These are phyloP conservation scores for Phaenicophaeus curvirostris DNA, from an alignment of 2,797 vertebrate genomes.

Conservation along the genomic window DNA sequence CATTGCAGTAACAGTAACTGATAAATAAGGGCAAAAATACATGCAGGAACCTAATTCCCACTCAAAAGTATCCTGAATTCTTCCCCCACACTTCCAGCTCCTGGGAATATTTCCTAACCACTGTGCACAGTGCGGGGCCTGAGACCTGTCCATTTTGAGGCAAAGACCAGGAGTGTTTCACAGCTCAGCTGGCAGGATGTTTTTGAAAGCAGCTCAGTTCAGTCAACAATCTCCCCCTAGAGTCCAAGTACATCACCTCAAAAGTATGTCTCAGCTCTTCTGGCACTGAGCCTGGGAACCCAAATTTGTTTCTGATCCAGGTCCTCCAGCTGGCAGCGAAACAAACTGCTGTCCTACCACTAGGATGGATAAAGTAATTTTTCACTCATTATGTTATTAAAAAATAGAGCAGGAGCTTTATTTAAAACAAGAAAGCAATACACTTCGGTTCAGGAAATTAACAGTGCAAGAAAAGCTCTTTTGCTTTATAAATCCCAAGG, in stretches of 20 bases:
- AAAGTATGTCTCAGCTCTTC: conserved; percentile 34
- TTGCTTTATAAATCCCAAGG: conserved; percentile 15
- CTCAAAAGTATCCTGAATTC: not conserved
- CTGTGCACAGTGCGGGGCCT: fast-evolving
- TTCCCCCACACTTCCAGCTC: not conserved
- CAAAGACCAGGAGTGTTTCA: not conserved
- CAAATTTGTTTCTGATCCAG: conserved; percentile 62
- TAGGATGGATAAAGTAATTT: conserved; percentile 35
- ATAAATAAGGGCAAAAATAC: not conserved
- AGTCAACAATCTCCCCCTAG: conserved; percentile 43
- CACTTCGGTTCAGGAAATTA: conserved; percentile 28
- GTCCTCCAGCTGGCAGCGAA: conserved; percentile 33
- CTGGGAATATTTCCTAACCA: not conserved
- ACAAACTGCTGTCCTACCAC: conserved; percentile 34
- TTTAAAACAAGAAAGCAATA: conserved; percentile 40
- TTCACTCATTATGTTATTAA: conserved; percentile 35
- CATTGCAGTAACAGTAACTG: not conserved
- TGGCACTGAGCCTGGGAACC: conserved; percentile 35
- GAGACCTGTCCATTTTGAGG: conserved; percentile 35
- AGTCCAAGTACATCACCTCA: conserved; percentile 47
- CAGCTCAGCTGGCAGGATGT: conserved; percentile 34
- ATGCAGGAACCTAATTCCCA: not conserved
- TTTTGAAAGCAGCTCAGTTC: conserved; percentile 29
- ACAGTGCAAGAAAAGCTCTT: not conserved
- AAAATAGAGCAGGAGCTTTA: conserved; percentile 56